Conservation (phyloP, 2,888 invertebrate species). For the Geophilus truncorum region DNA sequence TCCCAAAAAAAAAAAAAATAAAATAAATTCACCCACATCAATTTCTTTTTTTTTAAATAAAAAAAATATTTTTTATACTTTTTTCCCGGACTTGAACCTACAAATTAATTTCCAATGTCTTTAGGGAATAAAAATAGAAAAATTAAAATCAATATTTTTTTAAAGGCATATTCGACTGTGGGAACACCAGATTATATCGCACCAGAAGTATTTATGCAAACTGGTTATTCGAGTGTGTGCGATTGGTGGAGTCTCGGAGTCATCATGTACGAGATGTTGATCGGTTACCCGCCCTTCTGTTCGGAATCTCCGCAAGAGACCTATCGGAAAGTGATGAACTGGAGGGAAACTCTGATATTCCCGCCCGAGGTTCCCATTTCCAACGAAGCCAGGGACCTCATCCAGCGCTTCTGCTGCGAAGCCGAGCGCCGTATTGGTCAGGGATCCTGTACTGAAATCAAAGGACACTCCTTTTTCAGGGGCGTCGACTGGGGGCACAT, state of each 20-base stretch:
- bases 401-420: conserved; percentile 92
- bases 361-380: conserved; percentile 99
- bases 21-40: no score
- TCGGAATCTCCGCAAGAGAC: conserved; percentile 98
- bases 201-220: conserved; percentile 93
- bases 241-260: conserved; percentile 99
- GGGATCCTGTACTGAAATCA: conserved; percentile 83
- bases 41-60: no score
- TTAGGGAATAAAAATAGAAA: no score
- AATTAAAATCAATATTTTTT: no score
- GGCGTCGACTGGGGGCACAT: conserved; percentile 99
- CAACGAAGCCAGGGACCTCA: conserved; percentile 92
- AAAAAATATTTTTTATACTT: no score
- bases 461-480: conserved; percentile 79
- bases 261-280: conserved; percentile 99
- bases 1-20: no score
- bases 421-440: conserved; percentile 86
- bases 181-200: conserved; percentile 99
- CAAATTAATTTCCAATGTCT: background rate
- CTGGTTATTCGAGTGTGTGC: conserved; percentile 95
- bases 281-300: conserved; percentile 99
- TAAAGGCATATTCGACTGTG: conserved; percentile 57
- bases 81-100: no score
- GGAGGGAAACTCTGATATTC: conserved; percentile 96
- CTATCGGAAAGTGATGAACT: conserved; percentile 97